Evolutionary conservation across 2,888 invertebrate genomes (phyloP), one percentile per base, ranked within the genome.

Genomic region (Athalia rosae): DNA sequence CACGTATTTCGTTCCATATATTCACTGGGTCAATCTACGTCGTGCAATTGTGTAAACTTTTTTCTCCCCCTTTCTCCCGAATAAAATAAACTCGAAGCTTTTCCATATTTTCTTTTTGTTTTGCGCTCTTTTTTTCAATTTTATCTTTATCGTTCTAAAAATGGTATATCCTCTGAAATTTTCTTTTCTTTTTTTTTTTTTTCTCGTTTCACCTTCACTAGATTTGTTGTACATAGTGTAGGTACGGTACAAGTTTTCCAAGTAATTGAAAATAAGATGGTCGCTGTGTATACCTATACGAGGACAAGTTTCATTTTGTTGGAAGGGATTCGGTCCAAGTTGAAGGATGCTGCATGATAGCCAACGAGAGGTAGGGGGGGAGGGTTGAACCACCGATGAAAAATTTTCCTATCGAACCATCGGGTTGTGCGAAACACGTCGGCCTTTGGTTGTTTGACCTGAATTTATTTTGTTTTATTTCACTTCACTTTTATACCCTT

Each of bases 381-480:
- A 28, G 28, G 50, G 66, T 45, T 50, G 11, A 50, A n/a, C 15
- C 66, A 50, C 66, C 66, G 66, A 67, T 67, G 66, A 67, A 50
- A 67, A 67, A 50, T 50, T 67, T 67, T 50, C 28, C 66, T 48
- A 67, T 67, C 50, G 66, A 48, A 28, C 28, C 41, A 67, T 67
- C 66, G 66, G 50, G 15, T 66, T n/a, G 50, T 41, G 66, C 7
- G 28, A 43, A 8, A 28, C 13, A 28, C 13, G 43, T 45, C 43
- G 45, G 63, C 13, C 50, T 67, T 50, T 48, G 66, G 66, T 28
- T 67, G 66, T 67, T 67, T 67, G 66, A 67, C 66, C 66, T 67
- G 28, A 67, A 67, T 67, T 28, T 28, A 50, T 67, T 15, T 67
- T 9, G 41, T 48, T 8, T 48, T n/a, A 9, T 66, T 66, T 48